Base-by-base conservation (phyloP, 2,797 vertebrate genomes). In the Staurois parvus region DNA sequence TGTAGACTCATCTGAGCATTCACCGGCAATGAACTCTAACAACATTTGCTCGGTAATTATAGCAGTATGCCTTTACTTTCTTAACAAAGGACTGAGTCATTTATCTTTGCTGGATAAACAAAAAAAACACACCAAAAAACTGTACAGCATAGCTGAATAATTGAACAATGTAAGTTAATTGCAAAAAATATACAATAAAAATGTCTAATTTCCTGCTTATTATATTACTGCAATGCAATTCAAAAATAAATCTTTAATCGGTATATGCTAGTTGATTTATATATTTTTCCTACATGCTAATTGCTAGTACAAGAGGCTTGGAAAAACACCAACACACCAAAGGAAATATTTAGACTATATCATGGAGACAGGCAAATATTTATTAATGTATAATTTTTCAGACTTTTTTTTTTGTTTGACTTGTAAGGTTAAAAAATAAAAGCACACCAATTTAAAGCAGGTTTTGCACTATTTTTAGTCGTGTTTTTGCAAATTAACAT, bases 201-300 rank as follows among this genome's bases (percentile, higher is more conserved):
- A 89, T 88, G 91, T 92, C 92, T 93, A 91, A 94, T 95, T 94
- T 95, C 92, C 92, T 92, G 91, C 91, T 92, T 93, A 93, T 91
- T 94, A 89, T 92, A 93, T 94, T 94, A 93, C 89, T 90, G 90
- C 92, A 93, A 91, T 92, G 90, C 93, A 91, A 95, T 94, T 93
- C 92, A 90, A 90, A 89, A 89, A 92, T 94, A 94, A 94, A 94
- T 95, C 92, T 94, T 92, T 93, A 92, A 93, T 92, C 91, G 91
- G 92, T 92, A 91, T 93, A 72, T 90, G 93, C 93, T 92, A 92
- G 91, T 90, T 92, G 93, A 94, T 95, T 94, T 95, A 94, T 94
- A 93, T 93, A 92, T 94, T 94, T 95, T 94, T 92, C 94, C 89
- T 91, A 92, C 91, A 94, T 93, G 89, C 93, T 94, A 94, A 94